phyloP scores from a whole-genome alignment of 2,888 invertebrate species.

The Dinocampus coccinellae region DNA sequence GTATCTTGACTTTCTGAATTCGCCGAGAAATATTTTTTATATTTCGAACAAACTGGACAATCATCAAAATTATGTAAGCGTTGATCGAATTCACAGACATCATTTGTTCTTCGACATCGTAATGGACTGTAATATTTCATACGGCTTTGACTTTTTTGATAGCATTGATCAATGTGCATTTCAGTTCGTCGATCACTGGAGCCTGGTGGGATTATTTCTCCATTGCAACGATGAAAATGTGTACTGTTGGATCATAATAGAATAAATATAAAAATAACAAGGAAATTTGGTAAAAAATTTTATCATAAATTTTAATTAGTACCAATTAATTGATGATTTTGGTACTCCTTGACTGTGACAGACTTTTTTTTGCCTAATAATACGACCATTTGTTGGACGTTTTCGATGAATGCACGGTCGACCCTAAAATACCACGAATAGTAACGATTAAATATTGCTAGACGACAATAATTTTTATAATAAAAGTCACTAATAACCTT shows the following conservation, averaged over 20 bases:
- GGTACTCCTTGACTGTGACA: constrained; percentile 59
- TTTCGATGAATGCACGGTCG: constrained; percentile 52
- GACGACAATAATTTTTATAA: neutral
- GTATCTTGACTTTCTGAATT: constrained; percentile 32
- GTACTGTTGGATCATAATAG: constrained; percentile 16
- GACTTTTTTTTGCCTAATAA: constrained; percentile 62
- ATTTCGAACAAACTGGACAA: constrained; percentile 62
- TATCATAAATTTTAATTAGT: constrained; percentile 26
- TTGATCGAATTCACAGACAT: neutral
- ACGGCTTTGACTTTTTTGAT: constrained; percentile 39
- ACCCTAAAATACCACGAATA: constrained; percentile 45
- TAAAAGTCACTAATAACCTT: constrained; percentile 53
- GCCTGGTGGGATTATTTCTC: constrained; percentile 34
- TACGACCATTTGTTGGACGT: constrained; percentile 50
- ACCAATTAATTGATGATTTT: constrained; percentile 50
- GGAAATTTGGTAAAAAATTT: neutral
- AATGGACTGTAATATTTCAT: constrained; percentile 1
- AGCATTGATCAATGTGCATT: constrained; percentile 46
- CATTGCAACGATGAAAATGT: constrained; percentile 33
- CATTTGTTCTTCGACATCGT: neutral
- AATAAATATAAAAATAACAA: neutral
- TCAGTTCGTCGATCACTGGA: constrained; percentile 36
- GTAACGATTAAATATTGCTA: neutral
- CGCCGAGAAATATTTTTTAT: constrained; percentile 58
- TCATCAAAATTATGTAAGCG: constrained; percentile 47